A percentile compares a stretch with the other conserved stretches of the same genome.
phyloP scores from a whole-genome alignment of 2,113 vertebrate genomes.

The Gavia stellata region DNA sequence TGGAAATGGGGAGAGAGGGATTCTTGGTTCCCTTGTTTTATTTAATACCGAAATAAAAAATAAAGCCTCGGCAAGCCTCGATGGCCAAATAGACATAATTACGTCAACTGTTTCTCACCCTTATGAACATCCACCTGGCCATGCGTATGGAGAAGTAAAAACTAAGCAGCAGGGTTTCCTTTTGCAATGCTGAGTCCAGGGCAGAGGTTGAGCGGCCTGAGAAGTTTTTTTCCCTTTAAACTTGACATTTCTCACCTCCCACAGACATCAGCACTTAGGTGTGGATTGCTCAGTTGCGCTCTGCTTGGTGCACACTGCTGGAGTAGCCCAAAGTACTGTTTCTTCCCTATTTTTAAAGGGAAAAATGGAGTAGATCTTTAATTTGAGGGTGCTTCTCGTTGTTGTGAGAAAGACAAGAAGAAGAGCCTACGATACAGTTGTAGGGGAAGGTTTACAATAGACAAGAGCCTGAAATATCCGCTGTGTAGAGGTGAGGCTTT shows the following conservation, averaged over 20 bases:
- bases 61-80: background rate
- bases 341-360: background rate
- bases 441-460: background rate
- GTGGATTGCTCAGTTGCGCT: background rate
- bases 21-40: background rate
- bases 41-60: background rate
- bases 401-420: background rate
- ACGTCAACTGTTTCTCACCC: background rate
- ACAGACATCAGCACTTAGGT: accelerated
- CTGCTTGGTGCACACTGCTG: background rate
- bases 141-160: background rate
- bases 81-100: background rate
- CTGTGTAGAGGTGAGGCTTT: background rate
- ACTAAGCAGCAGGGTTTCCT: background rate
- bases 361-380: background rate
- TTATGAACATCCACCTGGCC: background rate
- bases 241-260: background rate
- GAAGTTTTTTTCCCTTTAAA: background rate
- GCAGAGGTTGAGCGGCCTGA: background rate
- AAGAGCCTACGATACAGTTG: background rate
- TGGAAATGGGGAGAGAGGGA: background rate
- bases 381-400: background rate
- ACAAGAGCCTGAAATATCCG: background rate
- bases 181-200: background rate
- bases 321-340: background rate